Base-by-base conservation (phyloP, 2,113 vertebrate genomes). In the Carollia perspicillata region DNA sequence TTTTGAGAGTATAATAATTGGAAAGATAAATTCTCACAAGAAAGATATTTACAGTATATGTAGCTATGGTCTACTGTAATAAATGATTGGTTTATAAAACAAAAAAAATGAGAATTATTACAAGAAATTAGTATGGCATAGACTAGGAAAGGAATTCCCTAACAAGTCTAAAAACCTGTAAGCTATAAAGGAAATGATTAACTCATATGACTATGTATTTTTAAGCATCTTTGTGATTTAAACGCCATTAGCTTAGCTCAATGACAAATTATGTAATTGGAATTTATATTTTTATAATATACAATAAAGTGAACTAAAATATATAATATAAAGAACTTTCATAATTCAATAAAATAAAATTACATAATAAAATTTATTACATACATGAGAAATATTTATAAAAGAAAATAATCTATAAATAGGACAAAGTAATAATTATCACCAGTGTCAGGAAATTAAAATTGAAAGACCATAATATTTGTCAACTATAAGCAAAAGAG, bases 261-360 rank as follows among this genome's bases (percentile, higher is more conserved):
- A 23, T 89, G 44, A 42, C 2, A 88, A 84, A 17, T 74, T 63
- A 7, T 51, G 18, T 35, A 79, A 88, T 23, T 51, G 12, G 20
- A 78, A 88, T 35, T 10, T 35, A 16, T 77, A 55, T 85, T 81
- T 84, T 81, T 44, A 75, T 30, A 77, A 60, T 53, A 28, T 69
- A 88, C 6, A 91, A 66, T n/a, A 91, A 71, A 92, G 12, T 8
- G 40, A 91, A 77, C 10, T 68, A 91, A 79, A 74, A 53, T 10
- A 80, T 55, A 66, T 47, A 86, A 53, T 68, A 79, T 33, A 49
- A 40, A 60, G 2, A 68, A n/a, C 13, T 93, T 68, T 65, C 47
- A 88, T 89, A 80, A 94, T 80, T 78, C 30, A 79, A 89, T 89
- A 53, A 89, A 90, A 80, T 87, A 93, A 65, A 81, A 92, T 10